Base-by-base conservation (phyloP, 1,140 invertebrate genomes). In the Calliopsis andreniformis region DNA sequence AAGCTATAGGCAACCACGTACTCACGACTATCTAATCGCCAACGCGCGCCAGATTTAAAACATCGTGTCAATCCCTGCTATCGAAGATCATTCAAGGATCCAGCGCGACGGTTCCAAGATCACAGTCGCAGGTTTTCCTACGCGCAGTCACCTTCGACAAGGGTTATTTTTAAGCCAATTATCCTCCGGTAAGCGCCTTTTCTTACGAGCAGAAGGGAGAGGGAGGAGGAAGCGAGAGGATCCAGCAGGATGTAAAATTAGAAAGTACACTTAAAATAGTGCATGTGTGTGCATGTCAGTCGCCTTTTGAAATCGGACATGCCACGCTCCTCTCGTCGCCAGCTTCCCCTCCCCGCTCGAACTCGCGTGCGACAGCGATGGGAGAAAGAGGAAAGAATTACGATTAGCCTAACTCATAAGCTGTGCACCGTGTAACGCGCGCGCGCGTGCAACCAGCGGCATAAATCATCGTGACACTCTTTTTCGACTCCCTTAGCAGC, bases 251-350 rank as follows among this genome's bases (percentile, higher is more conserved):
- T 18, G 42, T 82, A 82, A 83, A 82, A 69, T 83, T 81, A 81
- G 73, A 82, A 73, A 66, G 53, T 69, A 78, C 25, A 82, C 59
- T 66, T 59, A 76, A 70, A 79, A 76, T 76, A 79, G 51, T 23
- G 49, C 35, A 10, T 47, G 35, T 47, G 69, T 76, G 51, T 23
- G 49, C 35, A 10, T 47, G 35, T 47, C 71, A 62, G 61, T 64
- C 72, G 47, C 35, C 67, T 80, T 71, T 81, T 70, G 61, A 77
- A 81, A 56, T 69, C 53, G 32, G 35, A 77, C 56, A 25, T 18
- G 68, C 47, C 66, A 51, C 67, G 67, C 66, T 72, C 28, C 59
- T 47, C 30, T 47, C 30, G 43, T 23, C 59, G 16, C 39, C 20
- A 43, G 7, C 53, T 77, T 71, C 49, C 10, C 4, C 61, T 56